Base-by-base conservation (phyloP, 1,140 invertebrate species). In the Bombus terrestris region DNA sequence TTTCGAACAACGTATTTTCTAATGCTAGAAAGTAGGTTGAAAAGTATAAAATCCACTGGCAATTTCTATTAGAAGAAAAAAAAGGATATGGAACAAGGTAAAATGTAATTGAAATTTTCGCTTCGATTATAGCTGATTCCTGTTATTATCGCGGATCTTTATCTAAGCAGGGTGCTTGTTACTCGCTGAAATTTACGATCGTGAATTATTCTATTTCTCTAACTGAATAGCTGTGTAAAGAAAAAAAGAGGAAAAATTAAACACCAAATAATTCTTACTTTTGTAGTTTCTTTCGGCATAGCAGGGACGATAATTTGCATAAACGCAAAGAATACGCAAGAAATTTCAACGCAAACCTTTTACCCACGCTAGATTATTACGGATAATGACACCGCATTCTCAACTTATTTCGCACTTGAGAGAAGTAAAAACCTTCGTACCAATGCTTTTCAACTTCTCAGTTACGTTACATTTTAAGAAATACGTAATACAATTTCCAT, bases 11-110 rank as follows among this genome's bases (percentile, higher is more conserved):
- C 22, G 35, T 69, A 37, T 72, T 72, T 72, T 72, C 69, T 72
- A 72, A n/a, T n/a, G 13, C 0, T 75, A 75, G 47, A 75, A 75
- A 75, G 35, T 35, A 75, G 43, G n/a, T 75, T 75, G 12, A 75
- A 57, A 75, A 37, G 25, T 57, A 32, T 37, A 47, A 32, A 47
- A 69, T 69, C 4, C 9, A 5, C 39, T n/a, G 12, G 28, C 28
- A 72, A 75, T 75, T 75, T 75, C 35, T 57, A 25, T 37, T 28
- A 37, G 22, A 28, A 28, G 22, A 53, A 12, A 25, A 25, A 53
- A 28, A 8, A 12, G 35, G 32, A 35, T 39, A n/a, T 57, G 35
- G 13, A 41, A 41, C 37, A 41, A 71, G 5, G 37, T 9, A 71
- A 41, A 41, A 15, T 28, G 28, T 15, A 41, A 72, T n/a, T 72